These are phyloP conservation scores for Centropus unirufus DNA, from an alignment of 2,113 vertebrate genomes.

Conservation along the genomic window DNA sequence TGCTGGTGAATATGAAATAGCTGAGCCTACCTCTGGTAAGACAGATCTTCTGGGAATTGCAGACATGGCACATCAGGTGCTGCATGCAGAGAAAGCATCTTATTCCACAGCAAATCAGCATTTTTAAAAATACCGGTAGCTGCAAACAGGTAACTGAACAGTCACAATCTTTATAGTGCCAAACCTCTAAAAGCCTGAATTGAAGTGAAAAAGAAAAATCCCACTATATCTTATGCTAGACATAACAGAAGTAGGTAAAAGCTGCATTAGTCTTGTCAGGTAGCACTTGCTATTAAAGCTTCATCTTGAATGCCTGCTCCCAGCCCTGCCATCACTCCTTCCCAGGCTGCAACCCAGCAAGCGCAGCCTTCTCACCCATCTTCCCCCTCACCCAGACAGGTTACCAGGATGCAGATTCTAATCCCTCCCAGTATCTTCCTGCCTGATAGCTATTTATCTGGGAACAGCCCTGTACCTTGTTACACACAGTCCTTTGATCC, in stretches of 20 bases:
- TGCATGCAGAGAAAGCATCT: neutral
- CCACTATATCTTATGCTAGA: fast-evolving
- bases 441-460: neutral
- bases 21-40: neutral
- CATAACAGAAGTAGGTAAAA: neutral
- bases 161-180: neutral
- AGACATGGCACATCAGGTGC: neutral
- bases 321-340: neutral
- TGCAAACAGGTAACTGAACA: neutral
- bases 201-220: neutral
- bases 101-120: neutral
- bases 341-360: neutral
- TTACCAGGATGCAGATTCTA: neutral
- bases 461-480: neutral
- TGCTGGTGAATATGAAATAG: neutral
- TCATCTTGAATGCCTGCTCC: neutral
- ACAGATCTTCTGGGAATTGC: neutral
- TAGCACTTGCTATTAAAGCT: neutral
- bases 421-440: neutral
- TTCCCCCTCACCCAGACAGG: neutral
- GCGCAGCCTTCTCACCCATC: neutral
- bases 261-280: neutral
- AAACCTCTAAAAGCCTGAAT: neutral
- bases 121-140: neutral
- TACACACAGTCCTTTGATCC: fast-evolving